These are phyloP conservation scores for Tetranychus piercei DNA, from an alignment of 2,888 invertebrate species.

Conservation along the genomic window DNA sequence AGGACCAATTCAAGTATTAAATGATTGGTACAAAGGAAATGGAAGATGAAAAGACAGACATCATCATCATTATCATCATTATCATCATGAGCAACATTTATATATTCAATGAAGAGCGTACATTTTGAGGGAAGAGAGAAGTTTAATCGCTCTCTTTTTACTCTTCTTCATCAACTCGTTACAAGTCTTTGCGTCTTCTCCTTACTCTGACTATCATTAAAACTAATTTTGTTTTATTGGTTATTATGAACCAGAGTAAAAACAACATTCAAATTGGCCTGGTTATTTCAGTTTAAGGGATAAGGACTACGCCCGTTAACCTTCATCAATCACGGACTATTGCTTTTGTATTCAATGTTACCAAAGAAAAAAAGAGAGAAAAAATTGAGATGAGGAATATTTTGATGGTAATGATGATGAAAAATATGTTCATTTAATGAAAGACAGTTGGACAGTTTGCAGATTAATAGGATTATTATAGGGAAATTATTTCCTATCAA, in stretches of 20 bases:
- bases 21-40: neutral
- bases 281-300: neutral
- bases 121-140: too few species aligned
- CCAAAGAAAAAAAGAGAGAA: neutral
- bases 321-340: neutral
- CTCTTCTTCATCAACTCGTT: neutral
- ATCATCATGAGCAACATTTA: neutral
- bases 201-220: neutral
- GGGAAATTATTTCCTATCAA: neutral
- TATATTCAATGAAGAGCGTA: neutral
- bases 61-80: neutral
- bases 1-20: neutral
- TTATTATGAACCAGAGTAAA: neutral
- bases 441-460: neutral
- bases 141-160: neutral
- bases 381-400: neutral
- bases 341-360: constrained; percentile 3
- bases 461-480: neutral
- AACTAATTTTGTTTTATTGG: neutral
- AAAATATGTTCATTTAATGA: neutral
- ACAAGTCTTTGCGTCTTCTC: too few species aligned
- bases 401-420: neutral
- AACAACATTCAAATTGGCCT: neutral
- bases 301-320: constrained; percentile 2
- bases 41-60: neutral